Evolutionary conservation across 2,888 invertebrate genomes (phyloP).

Genomic region (Tortricodes alternella): DNA sequence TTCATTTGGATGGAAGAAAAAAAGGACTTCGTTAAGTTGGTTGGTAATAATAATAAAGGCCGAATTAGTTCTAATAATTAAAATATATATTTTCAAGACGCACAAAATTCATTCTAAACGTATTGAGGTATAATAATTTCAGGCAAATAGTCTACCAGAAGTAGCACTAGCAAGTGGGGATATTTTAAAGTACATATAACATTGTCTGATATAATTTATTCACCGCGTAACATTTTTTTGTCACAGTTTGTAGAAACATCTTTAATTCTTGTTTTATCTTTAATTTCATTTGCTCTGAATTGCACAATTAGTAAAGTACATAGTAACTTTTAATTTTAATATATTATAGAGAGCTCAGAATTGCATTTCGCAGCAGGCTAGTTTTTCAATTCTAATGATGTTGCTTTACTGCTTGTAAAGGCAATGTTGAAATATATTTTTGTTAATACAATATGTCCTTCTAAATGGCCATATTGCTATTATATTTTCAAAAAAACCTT

Average conservation of each 20-base stretch:
- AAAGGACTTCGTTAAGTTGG: not conserved
- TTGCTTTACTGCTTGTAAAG: slow-evolving; percentile 34
- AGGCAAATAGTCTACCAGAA: slow-evolving; percentile 72
- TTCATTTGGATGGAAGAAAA: not conserved
- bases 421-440: slow-evolving; percentile 36
- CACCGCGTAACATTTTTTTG: slow-evolving; percentile 50
- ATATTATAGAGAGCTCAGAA: slow-evolving; percentile 33
- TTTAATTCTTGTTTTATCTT: slow-evolving; percentile 41
- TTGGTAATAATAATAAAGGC: slow-evolving; percentile 51
- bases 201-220: slow-evolving; percentile 54
- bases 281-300: slow-evolving; percentile 57
- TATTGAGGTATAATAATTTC: slow-evolving; percentile 79
- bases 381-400: slow-evolving; percentile 14
- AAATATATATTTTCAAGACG: slow-evolving; percentile 75
- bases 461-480: slow-evolving; percentile 45
- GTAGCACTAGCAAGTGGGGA: slow-evolving; percentile 48
- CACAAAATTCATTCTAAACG: slow-evolving; percentile 75
- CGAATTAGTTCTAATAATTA: slow-evolving; percentile 62
- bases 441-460: slow-evolving; percentile 39
- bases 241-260: slow-evolving; percentile 41
- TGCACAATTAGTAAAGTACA: slow-evolving; percentile 43
- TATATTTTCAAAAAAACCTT: slow-evolving; percentile 61
- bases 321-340: slow-evolving; percentile 20
- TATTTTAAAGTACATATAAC: slow-evolving; percentile 59
- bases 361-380: slow-evolving; percentile 26